A percentile compares a stretch with the other conserved stretches of the same genome.
These are phyloP conservation scores for Mola mola DNA, from an alignment of 2,113 vertebrate species.

Conservation along the genomic window DNA sequence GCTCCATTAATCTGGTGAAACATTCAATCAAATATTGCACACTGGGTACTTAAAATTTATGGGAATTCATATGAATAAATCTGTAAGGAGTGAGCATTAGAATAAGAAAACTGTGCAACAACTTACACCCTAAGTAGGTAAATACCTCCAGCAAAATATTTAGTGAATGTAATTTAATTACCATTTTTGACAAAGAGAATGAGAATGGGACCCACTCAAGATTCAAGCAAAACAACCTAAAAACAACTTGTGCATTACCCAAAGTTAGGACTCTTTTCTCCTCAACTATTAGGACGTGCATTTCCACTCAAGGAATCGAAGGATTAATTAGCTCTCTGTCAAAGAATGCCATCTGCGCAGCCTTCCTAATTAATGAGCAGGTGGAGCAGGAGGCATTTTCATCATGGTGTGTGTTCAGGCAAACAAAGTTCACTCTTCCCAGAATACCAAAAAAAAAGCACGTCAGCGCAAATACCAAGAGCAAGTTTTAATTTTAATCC, in stretches of 20 bases:
- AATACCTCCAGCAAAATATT: neutral
- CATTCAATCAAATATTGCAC: constrained; percentile 20
- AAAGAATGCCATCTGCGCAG: constrained; percentile 74
- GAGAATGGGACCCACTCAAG: neutral
- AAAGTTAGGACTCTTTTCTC: constrained; percentile 42
- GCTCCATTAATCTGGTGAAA: neutral
- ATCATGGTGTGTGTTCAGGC: constrained; percentile 66
- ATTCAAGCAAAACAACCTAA: constrained; percentile 11
- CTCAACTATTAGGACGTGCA: constrained; percentile 54
- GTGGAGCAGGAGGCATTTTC: constrained; percentile 68
- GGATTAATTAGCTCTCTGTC: constrained; percentile 79
- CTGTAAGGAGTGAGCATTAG: neutral
- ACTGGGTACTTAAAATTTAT: neutral
- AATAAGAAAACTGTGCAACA: constrained; percentile 1
- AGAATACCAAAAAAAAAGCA: constrained; percentile 18
- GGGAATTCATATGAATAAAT: neutral
- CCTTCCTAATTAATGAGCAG: constrained; percentile 79
- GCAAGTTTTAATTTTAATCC: neutral
- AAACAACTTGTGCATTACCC: neutral
- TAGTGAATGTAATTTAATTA: constrained; percentile 3
- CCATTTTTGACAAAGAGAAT: neutral
- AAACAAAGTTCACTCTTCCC: constrained; percentile 36
- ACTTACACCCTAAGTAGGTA: neutral
- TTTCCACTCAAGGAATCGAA: constrained; percentile 64
- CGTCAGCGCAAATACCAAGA: constrained; percentile 3